Evolutionary conservation across 2,888 invertebrate genomes (phyloP), one percentile per base, ranked within the genome.

Genomic region (Liodrosophila aerea): DNA sequence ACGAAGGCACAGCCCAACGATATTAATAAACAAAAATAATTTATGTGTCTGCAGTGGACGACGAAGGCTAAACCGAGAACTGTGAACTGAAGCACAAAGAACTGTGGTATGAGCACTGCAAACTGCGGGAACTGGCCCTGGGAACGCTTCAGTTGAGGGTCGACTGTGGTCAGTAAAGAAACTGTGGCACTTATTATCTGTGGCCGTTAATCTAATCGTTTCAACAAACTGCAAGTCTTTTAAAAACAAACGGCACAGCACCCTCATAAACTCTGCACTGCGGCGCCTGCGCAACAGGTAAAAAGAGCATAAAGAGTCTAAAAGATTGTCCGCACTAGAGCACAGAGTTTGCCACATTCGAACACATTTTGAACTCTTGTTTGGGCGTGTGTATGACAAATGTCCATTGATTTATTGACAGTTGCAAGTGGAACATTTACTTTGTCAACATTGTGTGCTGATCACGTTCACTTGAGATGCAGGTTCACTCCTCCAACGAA

Each of bases 231-330:
- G 49, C 45, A 37, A 54, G 41, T 22, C 39, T 37, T 36, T 41
- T 27, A 58, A 58, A 56, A 53, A 41, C 37, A 64, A 13, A 15
- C 39, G 12, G 46, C 53, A 18, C 46, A 62, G 51, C 47, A 73
- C 67, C 64, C 67, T 64, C 64, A 58, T 72, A 72, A 66, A 58
- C 52, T 49, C 31, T 27, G 60, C 58, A 37, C 18, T 41, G 52
- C 59, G 76, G 76, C 76, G 80, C 80, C 76, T 80, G 80, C 76
- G 80, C 76, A 76, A 80, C 80, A 76, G 76, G 80, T 76, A 76
- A 49, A 58, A 9, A n/a, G n/a, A 30, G n/a, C 7, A 15, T 11
- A 31, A 15, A 40, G n/a, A 18, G 36, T 30, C 7, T 7, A 12
- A 12, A 30, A 36, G 50, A 40, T 54, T 64, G 36, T 33, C 39